phyloP scores from a whole-genome alignment of 2,797 vertebrate genomes.

The Muraenolepis orangiensis region DNA sequence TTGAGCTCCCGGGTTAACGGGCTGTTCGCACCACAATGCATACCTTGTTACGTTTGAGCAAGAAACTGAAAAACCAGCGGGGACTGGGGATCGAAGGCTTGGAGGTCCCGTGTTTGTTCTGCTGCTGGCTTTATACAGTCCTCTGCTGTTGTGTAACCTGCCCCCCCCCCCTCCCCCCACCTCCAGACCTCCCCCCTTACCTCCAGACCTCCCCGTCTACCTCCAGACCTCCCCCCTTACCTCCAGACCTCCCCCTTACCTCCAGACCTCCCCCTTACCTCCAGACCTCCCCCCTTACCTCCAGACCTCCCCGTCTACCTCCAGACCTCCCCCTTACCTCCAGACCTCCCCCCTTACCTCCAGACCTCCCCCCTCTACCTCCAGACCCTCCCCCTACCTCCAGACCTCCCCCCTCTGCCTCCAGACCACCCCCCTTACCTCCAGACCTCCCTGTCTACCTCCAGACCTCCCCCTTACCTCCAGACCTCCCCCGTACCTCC shows the following conservation, averaged over 20 bases:
- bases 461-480: conserved; percentile 20
- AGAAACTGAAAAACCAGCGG: conserved; percentile 3
- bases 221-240: conserved; percentile 6
- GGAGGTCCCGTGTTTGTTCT: conserved; percentile 31
- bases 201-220: background rate
- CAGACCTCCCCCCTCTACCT: background rate
- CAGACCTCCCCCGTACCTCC: background rate
- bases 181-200: background rate
- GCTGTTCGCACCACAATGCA: background rate
- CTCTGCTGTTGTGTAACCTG: conserved; percentile 57
- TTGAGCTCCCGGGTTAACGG: background rate
- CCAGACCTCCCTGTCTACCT: background rate
- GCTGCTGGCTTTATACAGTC: conserved; percentile 57
- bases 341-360: background rate
- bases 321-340: background rate
- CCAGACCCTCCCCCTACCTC: background rate
- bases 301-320: background rate
- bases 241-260: background rate
- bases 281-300: background rate
- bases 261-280: background rate
- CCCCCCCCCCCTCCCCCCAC: conserved; percentile 28
- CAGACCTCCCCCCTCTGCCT: too few relatives aligned
- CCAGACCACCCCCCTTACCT: background rate
- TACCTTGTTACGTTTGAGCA: conserved; percentile 52
- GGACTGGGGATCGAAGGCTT: conserved; percentile 25